Conservation (phyloP, 35 echinoderm and acorn worm species). For the Ptychodera flava region DNA sequence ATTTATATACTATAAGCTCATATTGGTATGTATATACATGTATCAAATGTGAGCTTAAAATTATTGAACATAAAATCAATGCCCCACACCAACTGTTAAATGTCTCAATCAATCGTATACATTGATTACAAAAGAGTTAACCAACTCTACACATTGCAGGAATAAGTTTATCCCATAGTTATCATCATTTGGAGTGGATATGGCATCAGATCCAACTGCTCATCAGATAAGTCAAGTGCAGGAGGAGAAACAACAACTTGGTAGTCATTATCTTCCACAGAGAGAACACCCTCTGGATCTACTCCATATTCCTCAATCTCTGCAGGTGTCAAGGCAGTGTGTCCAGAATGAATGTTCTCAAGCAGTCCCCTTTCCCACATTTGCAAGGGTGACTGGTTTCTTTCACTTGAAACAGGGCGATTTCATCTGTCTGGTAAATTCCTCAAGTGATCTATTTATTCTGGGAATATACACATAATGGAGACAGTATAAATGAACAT, state of each 20-base stretch:
- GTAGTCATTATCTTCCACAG: background rate
- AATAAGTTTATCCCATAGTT: background rate
- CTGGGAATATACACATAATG: too few relatives aligned
- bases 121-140: background rate
- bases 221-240: background rate
- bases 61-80: background rate
- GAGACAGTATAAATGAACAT: background rate
- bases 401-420: constrained; percentile 29
- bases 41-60: too few relatives aligned
- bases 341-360: background rate
- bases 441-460: background rate
- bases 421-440: constrained; percentile 42
- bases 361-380: constrained; percentile 13
- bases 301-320: background rate
- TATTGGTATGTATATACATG: too few relatives aligned
- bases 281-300: background rate
- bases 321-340: background rate
- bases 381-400: constrained; percentile 46
- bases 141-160: background rate
- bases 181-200: background rate
- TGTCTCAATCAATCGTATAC: background rate
- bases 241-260: background rate
- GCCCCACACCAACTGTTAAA: background rate
- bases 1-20: too few relatives aligned
- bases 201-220: background rate